Evolutionary conservation across 23 tunicate species (phyloP).

Genomic region (Phallusia fumigata): DNA sequence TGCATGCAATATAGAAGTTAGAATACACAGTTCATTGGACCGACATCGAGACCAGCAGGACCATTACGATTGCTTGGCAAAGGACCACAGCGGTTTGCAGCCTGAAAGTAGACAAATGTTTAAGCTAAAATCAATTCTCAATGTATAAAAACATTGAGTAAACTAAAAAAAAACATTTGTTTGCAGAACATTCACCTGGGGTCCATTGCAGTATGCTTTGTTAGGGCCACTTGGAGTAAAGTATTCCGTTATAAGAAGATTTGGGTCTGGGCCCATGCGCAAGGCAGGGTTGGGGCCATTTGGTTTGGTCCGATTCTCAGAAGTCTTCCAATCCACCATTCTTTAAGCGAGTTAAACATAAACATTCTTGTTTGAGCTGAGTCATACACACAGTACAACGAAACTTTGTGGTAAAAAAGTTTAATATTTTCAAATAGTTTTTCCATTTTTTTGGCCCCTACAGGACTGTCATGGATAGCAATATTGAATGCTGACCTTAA

Average conservation of each 20-base stretch:
- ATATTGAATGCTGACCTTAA: too few relatives aligned
- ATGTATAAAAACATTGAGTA: too few relatives aligned
- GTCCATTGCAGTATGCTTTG: conserved; percentile 17
- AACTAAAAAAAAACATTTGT: too few relatives aligned
- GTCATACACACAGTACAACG: too few relatives aligned
- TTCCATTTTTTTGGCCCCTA: too few relatives aligned
- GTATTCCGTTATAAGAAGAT: conserved; percentile 6
- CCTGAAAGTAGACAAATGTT: not conserved
- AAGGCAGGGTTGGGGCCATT: conserved; percentile 30
- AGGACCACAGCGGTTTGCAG: conserved; percentile 29
- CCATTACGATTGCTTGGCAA: conserved; percentile 20
- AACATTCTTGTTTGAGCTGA: too few relatives aligned
- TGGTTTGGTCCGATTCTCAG: conserved; percentile 32
- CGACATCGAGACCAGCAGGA: not conserved
- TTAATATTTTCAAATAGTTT: too few relatives aligned
- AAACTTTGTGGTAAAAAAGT: too few relatives aligned
- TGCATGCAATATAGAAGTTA: not conserved
- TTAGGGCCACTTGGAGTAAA: conserved; percentile 29
- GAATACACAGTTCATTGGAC: not conserved
- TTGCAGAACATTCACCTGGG: conserved; percentile 17
- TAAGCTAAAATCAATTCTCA: too few relatives aligned
- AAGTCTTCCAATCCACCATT: not conserved
- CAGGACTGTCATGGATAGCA: too few relatives aligned
- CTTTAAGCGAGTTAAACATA: not conserved
- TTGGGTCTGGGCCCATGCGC: conserved; percentile 44